Evolutionary conservation across 2,888 invertebrate genomes (phyloP), one percentile per base, ranked within the genome.

Genomic region (Notodonta ziczac): DNA sequence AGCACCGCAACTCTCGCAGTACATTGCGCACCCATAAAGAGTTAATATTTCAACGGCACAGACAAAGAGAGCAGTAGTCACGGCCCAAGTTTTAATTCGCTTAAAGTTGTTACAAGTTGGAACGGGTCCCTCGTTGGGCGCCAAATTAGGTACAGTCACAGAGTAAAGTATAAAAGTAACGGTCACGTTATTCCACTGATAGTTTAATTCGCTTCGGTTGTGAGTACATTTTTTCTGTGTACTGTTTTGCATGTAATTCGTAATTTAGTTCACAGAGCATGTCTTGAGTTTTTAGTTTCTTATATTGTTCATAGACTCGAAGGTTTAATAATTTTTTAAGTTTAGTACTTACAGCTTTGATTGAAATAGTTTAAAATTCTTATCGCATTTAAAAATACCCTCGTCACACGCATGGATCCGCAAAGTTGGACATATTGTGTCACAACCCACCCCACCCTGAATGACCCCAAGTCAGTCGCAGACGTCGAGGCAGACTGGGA

Each of bases 81-180:
- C 86, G 81, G 78, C 73, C 75, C 80, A 93, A 93, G 88, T 93
- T 93, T 93, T 93, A 93, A 93, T 93, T 93, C 91, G 93, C 90
- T 93, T 93, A 89, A 90, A 93, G 87, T 93, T 91, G 91, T 90
- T 89, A 88, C 90, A 89, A 92, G 82, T 92, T 91, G 87, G 90
- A 91, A 90, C 90, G 87, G 87, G 87, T 87, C 92, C 90, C 89
- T 84, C 73, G 90, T 85, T 87, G 89, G 85, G 86, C 87, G 89
- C 91, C 91, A 91, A 92, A 92, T 91, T 92, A 89, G 88, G 87
- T 89, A 89, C 86, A 85, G 88, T 83, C 79, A 79, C 78, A 78
- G 80, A 74, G 71, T 73, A 75, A 77, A 79, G 79, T 77, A 81
- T 77, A 78, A 74, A 78, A 70, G 68, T 77, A 77, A 74, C 73